These are phyloP conservation scores for Clitarchus hookeri DNA, from an alignment of 2,888 invertebrate genomes.

Conservation along the genomic window DNA sequence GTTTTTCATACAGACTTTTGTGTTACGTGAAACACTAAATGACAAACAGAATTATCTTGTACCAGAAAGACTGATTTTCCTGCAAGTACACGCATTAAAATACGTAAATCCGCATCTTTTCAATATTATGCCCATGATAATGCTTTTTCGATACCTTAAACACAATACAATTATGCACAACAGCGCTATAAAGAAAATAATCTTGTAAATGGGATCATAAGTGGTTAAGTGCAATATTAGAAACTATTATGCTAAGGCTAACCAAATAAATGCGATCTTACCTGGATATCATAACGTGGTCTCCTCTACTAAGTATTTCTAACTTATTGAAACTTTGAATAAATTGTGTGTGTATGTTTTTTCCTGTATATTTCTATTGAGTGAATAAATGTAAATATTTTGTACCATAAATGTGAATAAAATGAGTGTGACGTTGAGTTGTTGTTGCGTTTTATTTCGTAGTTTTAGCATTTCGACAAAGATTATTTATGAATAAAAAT, in stretches of 20 bases:
- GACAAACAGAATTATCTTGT: too few relatives aligned
- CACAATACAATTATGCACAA: too few relatives aligned
- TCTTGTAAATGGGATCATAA: not conserved
- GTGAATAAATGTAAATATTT: slow-evolving; percentile 20
- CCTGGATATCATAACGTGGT: not conserved
- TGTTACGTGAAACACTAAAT: too few relatives aligned
- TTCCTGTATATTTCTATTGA: not conserved
- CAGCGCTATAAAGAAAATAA: not conserved
- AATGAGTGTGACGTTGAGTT: not conserved
- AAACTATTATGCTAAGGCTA: not conserved
- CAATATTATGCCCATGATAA: too few relatives aligned
- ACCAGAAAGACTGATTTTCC: too few relatives aligned
- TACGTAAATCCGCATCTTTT: too few relatives aligned
- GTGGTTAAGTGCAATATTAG: not conserved
- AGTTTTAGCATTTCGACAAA: too few relatives aligned
- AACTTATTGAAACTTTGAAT: not conserved
- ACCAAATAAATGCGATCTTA: not conserved
- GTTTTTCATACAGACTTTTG: too few relatives aligned
- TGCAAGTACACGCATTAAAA: too few relatives aligned
- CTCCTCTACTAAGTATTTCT: not conserved
- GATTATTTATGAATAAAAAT: too few relatives aligned
- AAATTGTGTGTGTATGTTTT: not conserved
- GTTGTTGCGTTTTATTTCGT: not conserved
- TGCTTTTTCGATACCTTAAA: too few relatives aligned
- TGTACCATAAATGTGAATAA: slow-evolving; percentile 27